Evolutionary conservation across 2,888 invertebrate genomes (phyloP), one percentile per base, ranked within the genome.

Genomic region (Pseudoips prasinana): DNA sequence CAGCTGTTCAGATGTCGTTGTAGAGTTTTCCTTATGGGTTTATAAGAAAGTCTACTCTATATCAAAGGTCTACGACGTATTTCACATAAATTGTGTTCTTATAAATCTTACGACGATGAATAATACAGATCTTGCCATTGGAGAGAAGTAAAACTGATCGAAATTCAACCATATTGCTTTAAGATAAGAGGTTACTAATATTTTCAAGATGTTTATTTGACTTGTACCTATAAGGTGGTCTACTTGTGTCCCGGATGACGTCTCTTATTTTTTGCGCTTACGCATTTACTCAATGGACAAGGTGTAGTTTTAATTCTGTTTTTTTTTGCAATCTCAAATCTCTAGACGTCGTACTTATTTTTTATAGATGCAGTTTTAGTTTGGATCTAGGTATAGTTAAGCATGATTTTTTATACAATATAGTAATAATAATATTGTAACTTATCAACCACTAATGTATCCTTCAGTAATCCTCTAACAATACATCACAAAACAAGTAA

Each of bases 401-500:
- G n/a, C n/a, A n/a, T 19, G 7, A 17, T 17, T 25, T 10, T 23
- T 8, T 7, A 8, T 28, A 8, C 10, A 27, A 47, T 34, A 31
- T 22, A 25, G 10, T 26, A 64, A 52, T 71, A 72, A 68, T 70
- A 73, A 70, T 64, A 14, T n/a, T 23, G 35, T 54, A 57, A 48
- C 48, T 46, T 60, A 54, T 58, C 62, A 62, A 74, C 73, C 69
- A 65, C 72, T 76, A 81, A 81, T 71, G 73, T 76, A 76, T 75
- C 83, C 65, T 80, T 70, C 64, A 65, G 69, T 84, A 83, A 86
- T 84, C 86, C 81, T 57, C 64, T 53, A 75, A 80, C 83, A 83
- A 84, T 77, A 64, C 47, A 55, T 20, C 20, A 77, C 66, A 72
- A 71, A 78, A 79, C 69, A 67, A 68, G 80, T 79, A 83, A 79